These are phyloP conservation scores for Pyxicephalus adspersus DNA, from an alignment of 2,113 vertebrate species.

Conservation along the genomic window DNA sequence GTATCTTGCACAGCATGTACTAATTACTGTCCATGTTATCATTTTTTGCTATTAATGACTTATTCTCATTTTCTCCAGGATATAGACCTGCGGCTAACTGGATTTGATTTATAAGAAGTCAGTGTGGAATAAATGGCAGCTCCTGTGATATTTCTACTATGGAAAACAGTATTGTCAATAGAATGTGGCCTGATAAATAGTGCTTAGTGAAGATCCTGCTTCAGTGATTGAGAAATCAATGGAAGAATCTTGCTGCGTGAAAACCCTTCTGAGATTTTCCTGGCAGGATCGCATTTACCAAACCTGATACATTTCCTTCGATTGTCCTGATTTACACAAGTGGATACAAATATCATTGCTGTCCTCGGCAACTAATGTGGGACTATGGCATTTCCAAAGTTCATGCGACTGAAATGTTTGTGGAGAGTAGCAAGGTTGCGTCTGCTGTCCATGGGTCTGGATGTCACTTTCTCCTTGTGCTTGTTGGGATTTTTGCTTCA, in stretches of 20 bases:
- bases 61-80: conserved; percentile 84
- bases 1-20: conserved; percentile 63
- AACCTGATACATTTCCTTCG: conserved; percentile 63
- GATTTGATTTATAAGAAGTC: conserved; percentile 81
- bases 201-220: conserved; percentile 76
- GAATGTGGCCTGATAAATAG: conserved; percentile 76
- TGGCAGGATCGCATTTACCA: conserved; percentile 68
- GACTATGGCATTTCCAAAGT: conserved; percentile 79
- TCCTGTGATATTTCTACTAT: conserved; percentile 70
- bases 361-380: conserved; percentile 74
- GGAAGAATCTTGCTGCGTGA: conserved; percentile 73
- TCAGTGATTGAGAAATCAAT: conserved; percentile 74
- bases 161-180: conserved; percentile 80
- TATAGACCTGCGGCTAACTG: conserved; percentile 78
- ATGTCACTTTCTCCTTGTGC: conserved; percentile 72
- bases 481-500: conserved; percentile 80
- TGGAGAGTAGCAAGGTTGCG: conserved; percentile 66
- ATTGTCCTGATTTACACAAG: conserved; percentile 61
- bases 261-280: conserved; percentile 73
- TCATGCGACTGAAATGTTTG: conserved; percentile 69
- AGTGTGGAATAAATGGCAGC: conserved; percentile 75
- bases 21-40: conserved; percentile 65
- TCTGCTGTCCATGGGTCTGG: conserved; percentile 70
- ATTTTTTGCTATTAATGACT: conserved; percentile 78
- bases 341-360: conserved; percentile 78